Evolutionary conservation across 2,113 vertebrate species (phyloP).

Genomic region (Aptenodytes forsteri): DNA sequence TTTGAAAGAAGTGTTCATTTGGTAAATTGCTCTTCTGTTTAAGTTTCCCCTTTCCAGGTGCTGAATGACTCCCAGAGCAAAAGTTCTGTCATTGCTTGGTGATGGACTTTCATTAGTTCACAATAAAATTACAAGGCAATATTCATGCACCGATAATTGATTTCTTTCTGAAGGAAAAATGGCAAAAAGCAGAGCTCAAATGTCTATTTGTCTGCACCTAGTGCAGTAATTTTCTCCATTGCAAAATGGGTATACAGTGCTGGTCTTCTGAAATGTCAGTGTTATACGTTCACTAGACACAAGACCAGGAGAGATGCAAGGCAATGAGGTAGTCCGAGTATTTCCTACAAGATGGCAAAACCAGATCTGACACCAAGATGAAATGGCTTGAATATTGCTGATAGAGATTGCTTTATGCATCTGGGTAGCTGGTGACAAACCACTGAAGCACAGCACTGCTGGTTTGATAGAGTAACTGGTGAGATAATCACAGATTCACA

Average conservation of each 20-base stretch:
- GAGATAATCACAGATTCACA: not conserved
- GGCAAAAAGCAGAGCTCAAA: not conserved
- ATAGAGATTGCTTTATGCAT: not conserved
- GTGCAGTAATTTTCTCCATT: not conserved
- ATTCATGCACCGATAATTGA: not conserved
- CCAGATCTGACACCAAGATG: not conserved
- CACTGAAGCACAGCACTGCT: not conserved
- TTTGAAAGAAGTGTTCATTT: constrained; percentile 25
- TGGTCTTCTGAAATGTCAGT: not conserved
- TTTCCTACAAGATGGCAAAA: not conserved
- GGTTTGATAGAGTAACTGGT: not conserved
- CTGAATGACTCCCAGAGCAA: not conserved
- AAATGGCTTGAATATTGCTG: not conserved
- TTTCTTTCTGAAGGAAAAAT: not conserved
- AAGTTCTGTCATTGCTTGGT: not conserved
- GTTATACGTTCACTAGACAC: not conserved
- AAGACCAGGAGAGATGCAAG: not conserved
- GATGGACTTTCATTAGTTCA: not conserved
- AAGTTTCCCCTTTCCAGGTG: not conserved
- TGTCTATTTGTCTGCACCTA: not conserved
- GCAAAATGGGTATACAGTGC: not conserved
- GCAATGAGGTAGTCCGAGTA: not conserved
- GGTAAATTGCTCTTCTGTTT: constrained; percentile 2
- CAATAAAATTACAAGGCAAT: not conserved
- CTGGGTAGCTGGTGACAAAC: not conserved